A percentile compares a stretch with the other conserved stretches of the same genome.
Conservation (phyloP, 2,113 vertebrate species). For the Plectropomus leopardus region DNA sequence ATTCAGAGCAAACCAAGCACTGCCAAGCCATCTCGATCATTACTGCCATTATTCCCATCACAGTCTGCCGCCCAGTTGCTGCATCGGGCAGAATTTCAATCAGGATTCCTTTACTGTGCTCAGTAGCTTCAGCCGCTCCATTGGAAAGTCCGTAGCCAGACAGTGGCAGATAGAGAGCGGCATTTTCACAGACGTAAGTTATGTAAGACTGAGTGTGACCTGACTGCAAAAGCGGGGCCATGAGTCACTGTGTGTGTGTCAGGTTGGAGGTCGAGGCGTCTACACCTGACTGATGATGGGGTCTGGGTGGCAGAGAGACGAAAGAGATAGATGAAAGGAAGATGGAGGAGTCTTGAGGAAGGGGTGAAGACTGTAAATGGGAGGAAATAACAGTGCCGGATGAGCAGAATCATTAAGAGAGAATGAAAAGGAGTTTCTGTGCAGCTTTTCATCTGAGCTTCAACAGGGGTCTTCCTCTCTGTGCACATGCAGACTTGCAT, state of each 20-base stretch:
- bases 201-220: conserved; percentile 49
- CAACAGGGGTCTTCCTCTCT: not conserved
- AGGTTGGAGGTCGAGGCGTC: conserved; percentile 52
- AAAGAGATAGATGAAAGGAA: conserved; percentile 60
- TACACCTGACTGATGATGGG: conserved; percentile 50
- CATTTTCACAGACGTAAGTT: conserved; percentile 49
- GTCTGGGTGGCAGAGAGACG: conserved; percentile 38
- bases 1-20: not conserved
- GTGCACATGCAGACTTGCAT: not conserved
- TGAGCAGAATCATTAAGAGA: conserved; percentile 20
- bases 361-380: conserved; percentile 47
- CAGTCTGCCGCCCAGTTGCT: conserved; percentile 33
- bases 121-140: not conserved
- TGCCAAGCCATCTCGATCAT: conserved; percentile 23
- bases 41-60: conserved; percentile 31
- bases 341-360: conserved; percentile 29
- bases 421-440: conserved; percentile 11
- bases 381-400: conserved; percentile 45
- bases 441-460: conserved; percentile 33
- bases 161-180: conserved; percentile 27
- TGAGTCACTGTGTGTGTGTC: conserved; percentile 57
- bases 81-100: conserved; percentile 43
- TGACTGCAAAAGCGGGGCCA: conserved; percentile 42
- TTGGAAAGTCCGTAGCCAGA: conserved; percentile 19
- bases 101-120: conserved; percentile 36